phyloP scores from a whole-genome alignment of 2,888 invertebrate species.

The Dorcus hopei region DNA sequence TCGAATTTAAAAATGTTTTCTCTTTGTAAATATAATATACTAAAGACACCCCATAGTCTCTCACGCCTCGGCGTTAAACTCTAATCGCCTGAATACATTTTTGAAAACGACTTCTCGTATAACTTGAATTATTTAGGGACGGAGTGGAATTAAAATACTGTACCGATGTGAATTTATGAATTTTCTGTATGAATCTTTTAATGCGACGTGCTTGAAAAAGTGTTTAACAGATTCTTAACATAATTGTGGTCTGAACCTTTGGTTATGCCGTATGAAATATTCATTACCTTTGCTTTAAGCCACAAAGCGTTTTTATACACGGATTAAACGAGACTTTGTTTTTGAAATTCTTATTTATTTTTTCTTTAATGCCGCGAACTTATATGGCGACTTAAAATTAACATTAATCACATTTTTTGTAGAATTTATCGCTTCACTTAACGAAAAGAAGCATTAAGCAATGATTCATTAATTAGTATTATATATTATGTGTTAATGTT shows the following conservation, averaged over 20 bases:
- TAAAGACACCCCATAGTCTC: constrained; percentile 25
- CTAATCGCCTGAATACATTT: constrained; percentile 38
- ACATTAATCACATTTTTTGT: too few relatives aligned
- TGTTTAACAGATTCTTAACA: constrained; percentile 31
- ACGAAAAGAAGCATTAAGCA: too few relatives aligned
- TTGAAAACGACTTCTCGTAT: constrained; percentile 34
- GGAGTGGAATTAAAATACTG: constrained; percentile 36
- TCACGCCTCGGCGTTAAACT: constrained; percentile 29
- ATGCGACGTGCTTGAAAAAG: constrained; percentile 29
- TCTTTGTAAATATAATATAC: constrained; percentile 31
- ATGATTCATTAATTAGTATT: too few relatives aligned
- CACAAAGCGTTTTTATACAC: constrained; percentile 1
- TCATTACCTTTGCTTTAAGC: constrained; percentile 21
- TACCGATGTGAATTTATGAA: constrained; percentile 31
- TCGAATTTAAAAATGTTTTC: constrained; percentile 37
- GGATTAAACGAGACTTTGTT: too few relatives aligned
- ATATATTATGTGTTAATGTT: too few relatives aligned
- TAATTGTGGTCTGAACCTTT: constrained; percentile 29
- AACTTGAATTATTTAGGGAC: constrained; percentile 37
- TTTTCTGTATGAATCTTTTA: constrained; percentile 24
- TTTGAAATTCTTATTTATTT: too few relatives aligned
- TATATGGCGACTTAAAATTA: too few relatives aligned
- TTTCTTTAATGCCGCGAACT: too few relatives aligned
- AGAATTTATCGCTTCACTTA: too few relatives aligned
- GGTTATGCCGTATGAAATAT: constrained; percentile 27